Conservation (phyloP, 2,797 vertebrate species). For the Anisognathus igniventris region DNA sequence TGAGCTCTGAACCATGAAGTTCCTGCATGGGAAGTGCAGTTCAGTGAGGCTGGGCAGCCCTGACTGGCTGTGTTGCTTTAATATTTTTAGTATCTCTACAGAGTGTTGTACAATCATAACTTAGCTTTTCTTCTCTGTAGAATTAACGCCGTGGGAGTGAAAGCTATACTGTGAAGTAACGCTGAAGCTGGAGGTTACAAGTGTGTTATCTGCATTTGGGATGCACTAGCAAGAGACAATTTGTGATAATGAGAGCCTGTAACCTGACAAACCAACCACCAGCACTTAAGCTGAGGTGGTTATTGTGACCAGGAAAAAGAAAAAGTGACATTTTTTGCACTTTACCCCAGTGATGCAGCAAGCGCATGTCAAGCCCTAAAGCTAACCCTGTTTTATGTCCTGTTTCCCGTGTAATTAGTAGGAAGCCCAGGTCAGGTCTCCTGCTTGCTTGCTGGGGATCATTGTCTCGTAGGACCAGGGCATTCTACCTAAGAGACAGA, state of each 20-base stretch:
- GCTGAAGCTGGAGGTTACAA: background rate
- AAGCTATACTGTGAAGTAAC: background rate
- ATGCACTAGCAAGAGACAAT: background rate
- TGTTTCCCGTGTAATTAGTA: background rate
- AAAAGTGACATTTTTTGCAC: background rate
- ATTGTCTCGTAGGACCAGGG: background rate
- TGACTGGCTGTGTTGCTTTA: background rate
- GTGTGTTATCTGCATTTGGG: background rate
- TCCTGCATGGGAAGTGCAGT: background rate
- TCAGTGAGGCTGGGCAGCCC: background rate
- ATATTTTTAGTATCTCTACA: background rate
- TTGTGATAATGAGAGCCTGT: background rate
- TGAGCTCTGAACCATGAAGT: background rate
- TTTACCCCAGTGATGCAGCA: background rate
- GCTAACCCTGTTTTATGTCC: background rate
- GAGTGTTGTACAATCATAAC: background rate
- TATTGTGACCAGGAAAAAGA: background rate
- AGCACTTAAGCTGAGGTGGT: background rate
- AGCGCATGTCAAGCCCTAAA: background rate
- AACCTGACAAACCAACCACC: background rate
- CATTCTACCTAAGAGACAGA: background rate
- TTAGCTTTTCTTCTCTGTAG: background rate
- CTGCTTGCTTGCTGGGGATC: background rate
- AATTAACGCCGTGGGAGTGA: background rate
- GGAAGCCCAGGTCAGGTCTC: background rate